phyloP scores from a whole-genome alignment of 2,888 invertebrate genomes.

The Cerastis rubricosa region DNA sequence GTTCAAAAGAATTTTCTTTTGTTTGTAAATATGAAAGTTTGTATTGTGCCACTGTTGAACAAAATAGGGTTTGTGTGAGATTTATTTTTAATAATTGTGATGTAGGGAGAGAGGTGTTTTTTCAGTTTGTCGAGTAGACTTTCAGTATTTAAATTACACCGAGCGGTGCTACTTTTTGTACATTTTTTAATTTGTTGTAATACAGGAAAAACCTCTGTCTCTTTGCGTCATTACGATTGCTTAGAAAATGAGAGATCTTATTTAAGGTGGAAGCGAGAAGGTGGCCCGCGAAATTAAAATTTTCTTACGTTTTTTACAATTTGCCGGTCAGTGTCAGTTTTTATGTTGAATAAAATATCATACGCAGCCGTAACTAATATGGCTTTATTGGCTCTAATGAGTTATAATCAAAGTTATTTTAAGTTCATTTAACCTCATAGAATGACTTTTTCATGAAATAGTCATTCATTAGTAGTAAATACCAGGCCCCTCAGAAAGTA shows the following conservation, averaged over 20 bases:
- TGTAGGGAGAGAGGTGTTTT: conserved; percentile 38
- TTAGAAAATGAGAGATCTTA: background rate
- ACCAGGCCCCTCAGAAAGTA: no score
- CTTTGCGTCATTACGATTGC: background rate
- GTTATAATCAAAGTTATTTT: no score
- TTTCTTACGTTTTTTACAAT: no score
- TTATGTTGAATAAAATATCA: no score
- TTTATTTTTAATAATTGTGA: conserved; percentile 56
- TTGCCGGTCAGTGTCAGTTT: no score
- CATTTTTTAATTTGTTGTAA: background rate
- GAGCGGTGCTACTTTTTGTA: background rate
- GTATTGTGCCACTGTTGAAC: conserved; percentile 72
- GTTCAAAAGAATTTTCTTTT: conserved; percentile 81
- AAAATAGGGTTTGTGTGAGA: conserved; percentile 56
- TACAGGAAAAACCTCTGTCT: background rate
- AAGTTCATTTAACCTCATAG: no score
- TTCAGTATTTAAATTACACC: conserved; percentile 14
- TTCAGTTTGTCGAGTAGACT: conserved; percentile 13
- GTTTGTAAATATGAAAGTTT: conserved; percentile 84
- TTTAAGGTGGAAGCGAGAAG: no score
- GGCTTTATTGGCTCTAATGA: no score
- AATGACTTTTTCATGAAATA: no score
- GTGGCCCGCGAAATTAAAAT: no score
- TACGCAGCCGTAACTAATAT: no score
- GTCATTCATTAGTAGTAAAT: no score